phyloP scores from a whole-genome alignment of 2,113 vertebrate genomes.

The Tichodroma muraria region DNA sequence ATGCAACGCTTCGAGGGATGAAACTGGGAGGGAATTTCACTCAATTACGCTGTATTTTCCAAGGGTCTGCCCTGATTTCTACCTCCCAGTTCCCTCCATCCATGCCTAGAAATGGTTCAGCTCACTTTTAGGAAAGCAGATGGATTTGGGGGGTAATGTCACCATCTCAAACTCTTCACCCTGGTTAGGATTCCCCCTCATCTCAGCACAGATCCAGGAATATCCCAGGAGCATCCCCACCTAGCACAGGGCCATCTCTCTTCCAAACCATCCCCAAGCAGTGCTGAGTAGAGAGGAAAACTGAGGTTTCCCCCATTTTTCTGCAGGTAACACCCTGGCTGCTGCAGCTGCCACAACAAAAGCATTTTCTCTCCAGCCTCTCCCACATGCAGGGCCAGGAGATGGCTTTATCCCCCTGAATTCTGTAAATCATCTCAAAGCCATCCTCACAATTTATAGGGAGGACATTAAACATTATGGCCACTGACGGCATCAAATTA shows the following conservation, averaged over 20 bases:
- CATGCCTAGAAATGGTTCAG: neutral
- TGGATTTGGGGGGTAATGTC: neutral
- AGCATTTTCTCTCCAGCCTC: neutral
- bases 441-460: slow-evolving; percentile 49
- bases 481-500: slow-evolving; percentile 64
- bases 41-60: neutral
- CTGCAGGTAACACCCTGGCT: neutral
- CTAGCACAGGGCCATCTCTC: neutral
- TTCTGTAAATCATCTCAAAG: slow-evolving; percentile 60
- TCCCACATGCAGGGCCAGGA: neutral
- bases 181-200: fast-evolving
- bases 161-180: neutral
- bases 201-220: neutral
- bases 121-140: neutral
- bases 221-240: neutral
- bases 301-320: neutral
- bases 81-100: neutral
- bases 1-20: slow-evolving; percentile 58
- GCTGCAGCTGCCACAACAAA: neutral
- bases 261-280: neutral
- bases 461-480: slow-evolving; percentile 64
- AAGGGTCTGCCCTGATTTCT: slow-evolving; percentile 8
- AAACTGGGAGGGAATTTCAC: slow-evolving; percentile 54
- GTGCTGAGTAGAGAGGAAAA: neutral
- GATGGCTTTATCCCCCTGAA: neutral